Base-by-base conservation (phyloP, 2,888 invertebrate species). In the Apoda limacodes region DNA sequence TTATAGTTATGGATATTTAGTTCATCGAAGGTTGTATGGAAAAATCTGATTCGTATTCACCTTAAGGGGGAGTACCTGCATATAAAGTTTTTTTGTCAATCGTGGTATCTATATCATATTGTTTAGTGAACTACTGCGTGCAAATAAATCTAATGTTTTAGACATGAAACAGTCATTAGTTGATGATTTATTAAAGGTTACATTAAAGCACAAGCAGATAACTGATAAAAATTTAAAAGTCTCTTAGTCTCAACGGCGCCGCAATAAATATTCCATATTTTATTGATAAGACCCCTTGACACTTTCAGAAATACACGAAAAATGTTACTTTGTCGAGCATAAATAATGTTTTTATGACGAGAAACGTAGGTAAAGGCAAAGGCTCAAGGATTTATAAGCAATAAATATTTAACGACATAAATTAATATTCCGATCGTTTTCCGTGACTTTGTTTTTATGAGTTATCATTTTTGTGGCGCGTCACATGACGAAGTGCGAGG, bases 261-360 rank as follows among this genome's bases (percentile, higher is more conserved):
- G 54, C 65, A 64, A 59, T 74, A 72, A 75, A 74, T 67, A 70
- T 66, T 45, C 54, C 64, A 67, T 64, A 68, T 68, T 74, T 74
- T 74, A 75, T 69, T 71, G 68, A 69, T 67, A 68, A 75, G 60
- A 58, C 53, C 59, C 55, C 56, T 58, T 67, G 68, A 66, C 68
- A 69, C 68, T 72, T 71, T 71, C 55, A 58, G 67, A 64, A 68
- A 72, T 58, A 70, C 74, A 76, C 71, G 74, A 78, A 78, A 75
- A 75, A 75, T 75, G 68, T 71, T 75, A 78, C 78, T 64, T 78
- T 75, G 72, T 78, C 67, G 59, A 60, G 62, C 76, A 78, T 80
- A 80, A 80, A 80, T 80, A 75, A 78, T 78, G 68, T 78, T 80
- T 80, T 80, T 80, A 80, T 80, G 78, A 78, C 70, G 74, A 67